Conservation (phyloP, 2,797 vertebrate genomes). For the Anguilla anguilla region DNA sequence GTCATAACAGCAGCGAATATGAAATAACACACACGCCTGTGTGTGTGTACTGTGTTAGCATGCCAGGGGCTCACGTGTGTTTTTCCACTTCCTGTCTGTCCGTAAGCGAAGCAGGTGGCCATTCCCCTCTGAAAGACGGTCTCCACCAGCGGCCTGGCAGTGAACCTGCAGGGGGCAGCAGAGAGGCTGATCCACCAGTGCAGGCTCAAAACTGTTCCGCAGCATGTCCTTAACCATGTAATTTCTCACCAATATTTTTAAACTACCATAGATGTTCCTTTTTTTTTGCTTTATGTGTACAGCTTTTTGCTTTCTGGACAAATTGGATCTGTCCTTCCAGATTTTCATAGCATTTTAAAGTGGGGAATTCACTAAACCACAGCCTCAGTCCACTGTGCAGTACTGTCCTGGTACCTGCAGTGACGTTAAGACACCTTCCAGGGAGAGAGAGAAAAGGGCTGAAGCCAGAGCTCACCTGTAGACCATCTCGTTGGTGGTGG, state of each 20-base stretch:
- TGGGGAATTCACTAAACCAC: no score
- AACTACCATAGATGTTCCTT: no score
- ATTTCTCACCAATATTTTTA: no score
- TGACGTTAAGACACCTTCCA: no score
- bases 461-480: conserved; percentile 79
- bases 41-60: neutral
- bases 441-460: neutral
- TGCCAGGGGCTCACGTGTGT: conserved; percentile 83
- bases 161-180: conserved; percentile 78
- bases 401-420: no score
- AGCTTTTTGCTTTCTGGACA: no score
- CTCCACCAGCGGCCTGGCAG: conserved; percentile 92
- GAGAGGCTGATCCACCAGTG: neutral
- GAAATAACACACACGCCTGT: neutral
- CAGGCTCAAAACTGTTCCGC: no score
- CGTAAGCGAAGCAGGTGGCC: conserved; percentile 97
- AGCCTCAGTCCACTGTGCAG: no score
- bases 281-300: no score
- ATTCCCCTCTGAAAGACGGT: conserved; percentile 96
- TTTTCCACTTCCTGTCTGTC: conserved; percentile 96
- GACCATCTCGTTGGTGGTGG: conserved; percentile 95
- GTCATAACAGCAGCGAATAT: neutral
- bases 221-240: no score
- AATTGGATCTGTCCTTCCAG: no score
- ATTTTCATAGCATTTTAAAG: no score